phyloP scores from a whole-genome alignment of 2,888 invertebrate genomes.

The Yponomeuta evonymella region DNA sequence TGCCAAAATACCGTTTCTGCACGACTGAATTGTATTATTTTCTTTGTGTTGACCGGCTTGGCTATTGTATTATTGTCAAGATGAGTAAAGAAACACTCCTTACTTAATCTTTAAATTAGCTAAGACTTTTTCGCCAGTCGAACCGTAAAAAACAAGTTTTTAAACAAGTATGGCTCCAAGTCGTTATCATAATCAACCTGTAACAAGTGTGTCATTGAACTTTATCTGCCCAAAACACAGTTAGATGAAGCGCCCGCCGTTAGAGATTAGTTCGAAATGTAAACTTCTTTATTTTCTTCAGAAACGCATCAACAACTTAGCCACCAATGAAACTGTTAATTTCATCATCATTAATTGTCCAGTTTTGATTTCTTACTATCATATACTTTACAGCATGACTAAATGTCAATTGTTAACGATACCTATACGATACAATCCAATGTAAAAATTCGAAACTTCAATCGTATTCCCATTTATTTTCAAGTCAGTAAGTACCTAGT shows the following conservation, averaged over 20 bases:
- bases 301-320: no score
- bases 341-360: no score
- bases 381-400: no score
- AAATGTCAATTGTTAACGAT: no score
- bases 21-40: neutral
- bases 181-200: slow-evolving; percentile 1
- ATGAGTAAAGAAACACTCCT: neutral
- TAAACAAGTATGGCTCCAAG: neutral
- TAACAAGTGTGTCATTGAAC: neutral
- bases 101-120: no score
- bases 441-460: no score
- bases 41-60: neutral
- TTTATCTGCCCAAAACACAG: neutral
- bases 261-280: neutral
- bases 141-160: neutral
- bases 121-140: neutral
- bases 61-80: neutral
- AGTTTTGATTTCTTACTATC: no score
- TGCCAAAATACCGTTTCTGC: slow-evolving; percentile 6
- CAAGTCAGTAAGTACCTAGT: no score
- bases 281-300: neutral
- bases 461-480: no score
- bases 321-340: no score
- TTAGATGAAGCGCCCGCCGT: neutral
- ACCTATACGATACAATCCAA: no score